Conservation (phyloP, 2,797 vertebrate species). For the Rhadinocentrus ornatus region DNA sequence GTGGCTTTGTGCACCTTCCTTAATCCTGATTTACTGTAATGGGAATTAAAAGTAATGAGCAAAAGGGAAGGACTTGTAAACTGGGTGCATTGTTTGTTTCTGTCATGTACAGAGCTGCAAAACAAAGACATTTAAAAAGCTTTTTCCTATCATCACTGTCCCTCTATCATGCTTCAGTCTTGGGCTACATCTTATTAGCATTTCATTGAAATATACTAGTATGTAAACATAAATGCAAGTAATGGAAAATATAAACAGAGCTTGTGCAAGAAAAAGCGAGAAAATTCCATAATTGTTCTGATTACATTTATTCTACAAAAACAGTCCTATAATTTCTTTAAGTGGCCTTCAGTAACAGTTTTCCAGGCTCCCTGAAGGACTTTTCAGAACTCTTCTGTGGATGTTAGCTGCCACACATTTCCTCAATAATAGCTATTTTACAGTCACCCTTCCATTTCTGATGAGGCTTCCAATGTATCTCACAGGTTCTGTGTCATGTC, state of each 20-base stretch:
- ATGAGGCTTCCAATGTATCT: neutral
- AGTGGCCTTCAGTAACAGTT: too few species aligned
- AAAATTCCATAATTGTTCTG: too few species aligned
- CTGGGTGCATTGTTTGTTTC: constrained; percentile 13
- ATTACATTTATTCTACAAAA: neutral
- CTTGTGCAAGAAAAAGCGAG: too few species aligned
- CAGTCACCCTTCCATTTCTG: too few species aligned
- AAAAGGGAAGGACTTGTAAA: constrained; percentile 2
- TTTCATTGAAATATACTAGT: too few species aligned
- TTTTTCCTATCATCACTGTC: neutral
- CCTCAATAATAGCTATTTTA: too few species aligned
- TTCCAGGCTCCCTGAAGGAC: neutral
- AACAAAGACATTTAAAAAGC: neutral
- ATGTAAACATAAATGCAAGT: neutral
- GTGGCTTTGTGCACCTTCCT: constrained; percentile 29
- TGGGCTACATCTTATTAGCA: neutral
- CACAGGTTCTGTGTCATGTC: neutral
- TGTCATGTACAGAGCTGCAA: neutral
- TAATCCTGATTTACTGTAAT: constrained; percentile 13
- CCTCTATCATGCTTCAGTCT: neutral
- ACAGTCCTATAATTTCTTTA: neutral
- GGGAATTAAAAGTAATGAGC: constrained; percentile 22
- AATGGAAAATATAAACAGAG: too few species aligned
- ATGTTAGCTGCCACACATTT: too few species aligned
- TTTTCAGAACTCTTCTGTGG: neutral